These are phyloP conservation scores for Drosophila kanapiae DNA, from an alignment of 1,140 invertebrate genomes.

Conservation along the genomic window DNA sequence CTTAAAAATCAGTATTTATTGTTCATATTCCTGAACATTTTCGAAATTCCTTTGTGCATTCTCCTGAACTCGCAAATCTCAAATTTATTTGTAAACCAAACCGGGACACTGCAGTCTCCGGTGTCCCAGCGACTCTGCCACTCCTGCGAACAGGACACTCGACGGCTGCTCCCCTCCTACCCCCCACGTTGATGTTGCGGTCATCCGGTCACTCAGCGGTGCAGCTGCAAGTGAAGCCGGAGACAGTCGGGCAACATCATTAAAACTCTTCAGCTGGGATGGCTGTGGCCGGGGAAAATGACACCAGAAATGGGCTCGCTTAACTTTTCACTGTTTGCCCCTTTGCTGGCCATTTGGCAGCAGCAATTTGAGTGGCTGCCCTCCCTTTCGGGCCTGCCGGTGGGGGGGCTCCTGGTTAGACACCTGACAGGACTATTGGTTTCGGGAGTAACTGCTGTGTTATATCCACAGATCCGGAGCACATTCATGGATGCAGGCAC, in stretches of 20 bases:
- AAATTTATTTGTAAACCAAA: background rate
- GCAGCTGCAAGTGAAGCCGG: conserved; percentile 49
- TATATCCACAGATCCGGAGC: conserved; percentile 18
- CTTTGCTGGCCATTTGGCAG: conserved; percentile 59
- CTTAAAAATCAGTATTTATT: too few species aligned
- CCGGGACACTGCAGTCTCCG: too few species aligned
- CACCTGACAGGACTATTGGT: conserved; percentile 30
- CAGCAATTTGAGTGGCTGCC: conserved; percentile 44
- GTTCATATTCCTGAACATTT: too few species aligned
- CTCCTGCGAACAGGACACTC: conserved; percentile 16
- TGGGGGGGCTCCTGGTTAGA: background rate
- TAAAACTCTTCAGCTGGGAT: conserved; percentile 59
- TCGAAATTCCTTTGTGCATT: too few species aligned
- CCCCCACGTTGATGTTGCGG: conserved; percentile 42
- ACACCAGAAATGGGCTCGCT: conserved; percentile 61
- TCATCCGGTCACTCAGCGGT: conserved; percentile 63
- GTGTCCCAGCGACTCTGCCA: background rate
- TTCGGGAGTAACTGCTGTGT: conserved; percentile 18
- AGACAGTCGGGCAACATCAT: conserved; percentile 69
- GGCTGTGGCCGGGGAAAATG: conserved; percentile 24
- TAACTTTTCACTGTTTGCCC: conserved; percentile 72
- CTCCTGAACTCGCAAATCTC: background rate
- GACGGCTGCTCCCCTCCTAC: conserved; percentile 3
- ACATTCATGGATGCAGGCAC: conserved; percentile 22
- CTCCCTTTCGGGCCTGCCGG: background rate